Percentiles rank a stretch among this genome's conserved stretches.
Evolutionary conservation across 2,888 invertebrate species (phyloP).

Genomic region (Apomyelois bistriatella): DNA sequence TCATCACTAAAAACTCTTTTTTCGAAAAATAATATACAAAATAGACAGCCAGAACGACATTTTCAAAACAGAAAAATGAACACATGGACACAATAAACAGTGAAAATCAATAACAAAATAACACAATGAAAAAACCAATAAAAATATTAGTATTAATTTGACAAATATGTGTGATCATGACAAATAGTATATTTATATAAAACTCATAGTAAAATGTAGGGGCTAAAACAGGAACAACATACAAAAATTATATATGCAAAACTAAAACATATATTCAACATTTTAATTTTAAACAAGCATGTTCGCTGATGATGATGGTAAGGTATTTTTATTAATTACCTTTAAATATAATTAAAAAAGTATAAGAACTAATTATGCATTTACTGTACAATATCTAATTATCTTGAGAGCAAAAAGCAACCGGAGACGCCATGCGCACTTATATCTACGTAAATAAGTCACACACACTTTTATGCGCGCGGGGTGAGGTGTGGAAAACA

Average conservation of each 20-base stretch:
- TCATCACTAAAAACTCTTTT: neutral
- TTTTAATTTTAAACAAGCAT: constrained; percentile 5
- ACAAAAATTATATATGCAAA: neutral
- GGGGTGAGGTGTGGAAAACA: too few species aligned
- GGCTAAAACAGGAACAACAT: neutral
- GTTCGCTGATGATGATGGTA: constrained; percentile 14
- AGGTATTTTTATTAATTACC: too few species aligned
- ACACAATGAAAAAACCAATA: neutral
- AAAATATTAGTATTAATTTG: neutral
- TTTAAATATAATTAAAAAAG: too few species aligned
- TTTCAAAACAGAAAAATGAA: constrained; percentile 3
- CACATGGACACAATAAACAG: neutral
- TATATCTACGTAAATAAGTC: too few species aligned
- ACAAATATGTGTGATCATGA: neutral
- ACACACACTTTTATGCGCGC: too few species aligned
- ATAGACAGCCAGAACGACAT: neutral
- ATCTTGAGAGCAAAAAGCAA: too few species aligned
- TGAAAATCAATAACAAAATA: neutral
- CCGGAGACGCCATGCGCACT: too few species aligned
- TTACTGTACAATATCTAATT: too few species aligned
- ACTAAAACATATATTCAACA: neutral
- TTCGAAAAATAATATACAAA: neutral
- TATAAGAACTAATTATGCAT: too few species aligned
- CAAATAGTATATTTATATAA: neutral
- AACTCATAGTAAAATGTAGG: neutral